Conservation (phyloP, 2,113 vertebrate genomes). For the Epinephelus moara region DNA sequence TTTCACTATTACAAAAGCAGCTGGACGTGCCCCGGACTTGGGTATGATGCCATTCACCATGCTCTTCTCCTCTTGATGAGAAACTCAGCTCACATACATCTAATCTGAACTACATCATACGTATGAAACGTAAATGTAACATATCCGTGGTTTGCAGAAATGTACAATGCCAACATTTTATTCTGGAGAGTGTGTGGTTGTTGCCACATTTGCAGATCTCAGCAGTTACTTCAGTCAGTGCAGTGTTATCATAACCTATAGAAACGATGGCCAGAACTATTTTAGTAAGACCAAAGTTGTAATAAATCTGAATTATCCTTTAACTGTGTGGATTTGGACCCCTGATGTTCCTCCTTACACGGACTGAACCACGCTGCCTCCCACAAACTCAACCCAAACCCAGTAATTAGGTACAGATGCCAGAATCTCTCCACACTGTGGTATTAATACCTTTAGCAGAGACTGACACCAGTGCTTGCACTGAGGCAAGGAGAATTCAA, state of each 20-base stretch:
- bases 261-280: constrained; percentile 29
- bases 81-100: no score
- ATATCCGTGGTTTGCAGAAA: no score
- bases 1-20: no score
- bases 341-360: constrained; percentile 47
- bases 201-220: not conserved
- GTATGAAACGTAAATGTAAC: no score
- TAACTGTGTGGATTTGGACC: constrained; percentile 59
- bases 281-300: constrained; percentile 46
- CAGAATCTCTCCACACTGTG: constrained; percentile 24
- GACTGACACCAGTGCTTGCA: constrained; percentile 9
- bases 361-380: constrained; percentile 47
- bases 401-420: constrained; percentile 72
- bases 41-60: no score
- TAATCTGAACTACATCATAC: no score
- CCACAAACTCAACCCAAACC: constrained; percentile 43
- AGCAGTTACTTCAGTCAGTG: not conserved
- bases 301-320: constrained; percentile 57
- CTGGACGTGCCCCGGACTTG: no score
- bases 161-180: no score
- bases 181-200: no score
- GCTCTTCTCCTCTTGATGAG: no score
- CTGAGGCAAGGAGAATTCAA: constrained; percentile 19
- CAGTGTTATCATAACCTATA: constrained; percentile 32
- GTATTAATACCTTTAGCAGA: constrained; percentile 47